A percentile compares a stretch with the other conserved stretches of the same genome.
Evolutionary conservation across 1,140 invertebrate genomes (phyloP).

Genomic region (Tetramorium alpestre): DNA sequence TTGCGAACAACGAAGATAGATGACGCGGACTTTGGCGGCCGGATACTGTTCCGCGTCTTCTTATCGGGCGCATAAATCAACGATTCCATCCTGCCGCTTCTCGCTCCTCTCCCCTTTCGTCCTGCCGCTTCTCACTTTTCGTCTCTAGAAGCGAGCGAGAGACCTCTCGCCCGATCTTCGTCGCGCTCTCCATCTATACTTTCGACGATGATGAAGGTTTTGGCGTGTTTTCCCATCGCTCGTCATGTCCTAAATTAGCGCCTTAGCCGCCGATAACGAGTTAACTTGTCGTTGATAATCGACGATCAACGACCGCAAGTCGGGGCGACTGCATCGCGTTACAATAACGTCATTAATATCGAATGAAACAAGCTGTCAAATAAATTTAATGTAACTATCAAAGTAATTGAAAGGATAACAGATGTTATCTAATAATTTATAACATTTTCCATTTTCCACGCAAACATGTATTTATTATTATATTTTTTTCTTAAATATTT

Average conservation of each 20-base stretch:
- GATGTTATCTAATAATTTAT: neutral
- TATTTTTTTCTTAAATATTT: neutral
- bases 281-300: slow-evolving; percentile 33
- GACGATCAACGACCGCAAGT: neutral
- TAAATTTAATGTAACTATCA: neutral
- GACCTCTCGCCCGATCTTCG: neutral
- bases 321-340: neutral
- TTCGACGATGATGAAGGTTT: slow-evolving; percentile 27
- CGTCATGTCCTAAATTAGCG: slow-evolving; percentile 5
- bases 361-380: neutral
- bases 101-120: neutral
- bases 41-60: slow-evolving; percentile 64
- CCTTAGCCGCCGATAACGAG: slow-evolving; percentile 3
- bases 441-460: too few relatives aligned
- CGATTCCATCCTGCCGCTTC: slow-evolving; percentile 44
- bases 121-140: neutral
- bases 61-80: slow-evolving; percentile 74
- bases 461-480: neutral
- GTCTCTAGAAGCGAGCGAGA: neutral
- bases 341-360: neutral
- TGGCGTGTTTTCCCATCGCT: neutral
- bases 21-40: slow-evolving; percentile 59
- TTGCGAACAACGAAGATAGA: slow-evolving; percentile 75
- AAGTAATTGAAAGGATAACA: neutral
- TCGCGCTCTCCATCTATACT: neutral